These are phyloP conservation scores for Rhabdophis nuchalis DNA, from an alignment of 2,797 vertebrate species.

Conservation along the genomic window DNA sequence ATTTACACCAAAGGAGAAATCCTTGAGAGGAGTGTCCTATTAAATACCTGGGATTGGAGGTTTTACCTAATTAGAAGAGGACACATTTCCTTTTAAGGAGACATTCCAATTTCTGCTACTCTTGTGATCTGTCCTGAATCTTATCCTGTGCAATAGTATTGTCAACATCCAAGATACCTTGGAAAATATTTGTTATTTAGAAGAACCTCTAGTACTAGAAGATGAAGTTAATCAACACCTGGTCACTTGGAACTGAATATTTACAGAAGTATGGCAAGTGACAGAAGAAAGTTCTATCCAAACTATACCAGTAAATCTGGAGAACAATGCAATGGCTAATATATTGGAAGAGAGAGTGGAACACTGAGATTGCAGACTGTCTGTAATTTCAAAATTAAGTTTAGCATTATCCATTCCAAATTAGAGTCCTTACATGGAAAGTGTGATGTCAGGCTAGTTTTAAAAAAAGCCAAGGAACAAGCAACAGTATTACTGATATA, in stretches of 20 bases:
- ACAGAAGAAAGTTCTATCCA: neutral
- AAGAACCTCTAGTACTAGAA: neutral
- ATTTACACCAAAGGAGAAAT: neutral
- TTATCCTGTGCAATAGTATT: neutral
- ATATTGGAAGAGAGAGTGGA: neutral
- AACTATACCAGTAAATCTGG: neutral
- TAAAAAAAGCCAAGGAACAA: neutral
- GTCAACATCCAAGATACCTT: neutral
- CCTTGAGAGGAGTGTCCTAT: neutral
- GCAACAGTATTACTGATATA: neutral
- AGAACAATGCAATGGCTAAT: neutral
- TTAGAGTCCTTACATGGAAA: neutral
- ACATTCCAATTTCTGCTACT: neutral
- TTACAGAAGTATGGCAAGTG: neutral
- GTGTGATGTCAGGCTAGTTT: neutral
- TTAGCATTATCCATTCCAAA: neutral
- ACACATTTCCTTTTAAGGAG: neutral
- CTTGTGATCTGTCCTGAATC: neutral
- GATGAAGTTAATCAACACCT: neutral
- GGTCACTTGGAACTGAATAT: neutral
- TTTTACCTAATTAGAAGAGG: neutral
- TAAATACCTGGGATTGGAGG: neutral
- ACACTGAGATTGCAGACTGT: neutral
- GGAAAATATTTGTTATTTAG: neutral
- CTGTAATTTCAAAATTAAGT: neutral